phyloP scores from a whole-genome alignment of 1,140 invertebrate genomes.

The Diploscapter pachys region DNA sequence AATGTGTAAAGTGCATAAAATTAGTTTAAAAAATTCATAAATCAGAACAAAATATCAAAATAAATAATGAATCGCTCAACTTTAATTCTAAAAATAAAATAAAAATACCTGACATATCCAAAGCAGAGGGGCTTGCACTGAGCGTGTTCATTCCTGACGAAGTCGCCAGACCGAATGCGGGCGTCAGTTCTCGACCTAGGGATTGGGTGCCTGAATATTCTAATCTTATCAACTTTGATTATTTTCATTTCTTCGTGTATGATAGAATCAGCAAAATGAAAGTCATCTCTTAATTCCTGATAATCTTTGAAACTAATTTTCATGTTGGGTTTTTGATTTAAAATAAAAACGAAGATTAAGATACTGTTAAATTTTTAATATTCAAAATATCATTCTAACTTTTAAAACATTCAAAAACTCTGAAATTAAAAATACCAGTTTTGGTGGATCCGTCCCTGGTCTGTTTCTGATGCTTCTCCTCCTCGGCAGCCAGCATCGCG shows the following conservation, averaged over 20 bases:
- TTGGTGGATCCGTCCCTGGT: constrained; percentile 4
- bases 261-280: too few relatives aligned
- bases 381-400: too few relatives aligned
- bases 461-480: constrained; percentile 1
- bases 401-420: neutral
- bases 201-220: constrained; percentile 14
- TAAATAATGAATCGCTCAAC: neutral
- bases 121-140: constrained; percentile 1
- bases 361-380: neutral
- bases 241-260: too few relatives aligned
- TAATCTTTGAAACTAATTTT: neutral
- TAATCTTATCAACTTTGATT: too few relatives aligned
- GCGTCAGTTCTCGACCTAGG: constrained; percentile 4
- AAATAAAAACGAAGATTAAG: constrained; percentile 33
- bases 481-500: constrained; percentile 15
- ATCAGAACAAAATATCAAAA: too few relatives aligned
- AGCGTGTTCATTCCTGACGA: constrained; percentile 14
- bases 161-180: constrained; percentile 2
- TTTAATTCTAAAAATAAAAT: neutral
- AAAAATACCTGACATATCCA: constrained; percentile 8
- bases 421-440: neutral
- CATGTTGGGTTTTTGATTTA: constrained; percentile 5
- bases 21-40: too few relatives aligned
- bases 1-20: too few relatives aligned
- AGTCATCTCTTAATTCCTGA: too few relatives aligned